Percentiles rank a stretch among this genome's conserved stretches.
Conservation (phyloP, 2,797 vertebrate genomes). For the Scolopax bukidnonensis region DNA sequence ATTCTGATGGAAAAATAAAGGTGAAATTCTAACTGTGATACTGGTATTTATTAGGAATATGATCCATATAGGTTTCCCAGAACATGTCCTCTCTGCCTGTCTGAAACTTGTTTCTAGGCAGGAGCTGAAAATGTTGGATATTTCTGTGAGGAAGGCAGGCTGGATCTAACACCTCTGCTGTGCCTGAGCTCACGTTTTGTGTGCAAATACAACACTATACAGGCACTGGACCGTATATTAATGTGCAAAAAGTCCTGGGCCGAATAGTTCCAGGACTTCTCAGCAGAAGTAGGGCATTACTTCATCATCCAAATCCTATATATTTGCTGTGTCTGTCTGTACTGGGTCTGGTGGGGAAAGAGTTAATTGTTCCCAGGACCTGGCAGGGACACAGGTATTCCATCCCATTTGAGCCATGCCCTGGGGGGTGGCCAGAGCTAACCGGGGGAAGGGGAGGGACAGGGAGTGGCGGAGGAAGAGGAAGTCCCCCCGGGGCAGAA, state of each 20-base stretch:
- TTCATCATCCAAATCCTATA: neutral
- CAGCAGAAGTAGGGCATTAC: neutral
- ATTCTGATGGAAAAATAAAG: neutral
- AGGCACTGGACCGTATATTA: neutral
- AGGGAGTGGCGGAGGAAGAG: no score
- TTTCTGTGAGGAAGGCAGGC: neutral
- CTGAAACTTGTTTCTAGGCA: neutral
- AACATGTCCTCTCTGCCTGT: neutral
- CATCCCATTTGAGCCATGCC: no score
- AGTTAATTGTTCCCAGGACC: no score
- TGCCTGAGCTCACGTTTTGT: neutral
- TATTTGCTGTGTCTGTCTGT: neutral
- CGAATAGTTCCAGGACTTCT: neutral
- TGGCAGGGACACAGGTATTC: no score
- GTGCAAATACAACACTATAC: neutral
- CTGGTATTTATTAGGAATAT: neutral
- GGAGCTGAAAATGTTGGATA: neutral
- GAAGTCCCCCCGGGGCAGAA: no score
- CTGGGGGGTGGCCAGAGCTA: no score
- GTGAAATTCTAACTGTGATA: neutral
- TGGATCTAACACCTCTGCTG: neutral
- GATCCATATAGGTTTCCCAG: neutral
- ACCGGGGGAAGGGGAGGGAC: no score
- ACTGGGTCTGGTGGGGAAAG: no score
- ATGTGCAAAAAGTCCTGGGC: neutral